A percentile compares a stretch with the other conserved stretches of the same genome.
Evolutionary conservation across 2,113 vertebrate species (phyloP).

Genomic region (Mormoops blainvillei): DNA sequence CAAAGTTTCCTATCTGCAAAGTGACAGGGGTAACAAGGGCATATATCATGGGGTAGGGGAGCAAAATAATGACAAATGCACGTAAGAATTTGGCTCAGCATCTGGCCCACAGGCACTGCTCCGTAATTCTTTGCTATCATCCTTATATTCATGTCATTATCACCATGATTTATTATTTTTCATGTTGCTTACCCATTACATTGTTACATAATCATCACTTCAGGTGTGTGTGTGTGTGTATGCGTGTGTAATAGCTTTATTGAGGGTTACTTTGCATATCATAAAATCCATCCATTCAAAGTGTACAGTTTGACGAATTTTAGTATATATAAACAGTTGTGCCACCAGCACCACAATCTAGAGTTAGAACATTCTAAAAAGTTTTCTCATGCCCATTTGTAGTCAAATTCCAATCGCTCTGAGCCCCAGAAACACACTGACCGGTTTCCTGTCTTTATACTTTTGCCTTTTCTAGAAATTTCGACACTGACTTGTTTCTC

Average conservation of each 20-base stretch:
- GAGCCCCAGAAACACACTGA: not conserved
- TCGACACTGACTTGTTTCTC: not conserved
- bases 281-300: not conserved
- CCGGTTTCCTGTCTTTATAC: not conserved
- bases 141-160: rapidly evolving
- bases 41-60: rapidly evolving
- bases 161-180: not conserved
- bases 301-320: not conserved
- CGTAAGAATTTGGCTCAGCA: not conserved
- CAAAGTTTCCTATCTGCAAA: not conserved
- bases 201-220: not conserved
- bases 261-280: not conserved
- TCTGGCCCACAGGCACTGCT: not conserved
- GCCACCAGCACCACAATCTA: not conserved
- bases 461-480: constrained; percentile 30
- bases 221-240: not conserved
- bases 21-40: not conserved
- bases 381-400: rapidly evolving
- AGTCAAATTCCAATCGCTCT: not conserved
- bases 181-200: not conserved
- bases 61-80: not conserved
- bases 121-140: rapidly evolving
- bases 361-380: not conserved
- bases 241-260: not conserved
- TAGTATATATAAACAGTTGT: not conserved